Base-by-base conservation (phyloP, 1,140 invertebrate genomes). In the Trissolcus basalis region DNA sequence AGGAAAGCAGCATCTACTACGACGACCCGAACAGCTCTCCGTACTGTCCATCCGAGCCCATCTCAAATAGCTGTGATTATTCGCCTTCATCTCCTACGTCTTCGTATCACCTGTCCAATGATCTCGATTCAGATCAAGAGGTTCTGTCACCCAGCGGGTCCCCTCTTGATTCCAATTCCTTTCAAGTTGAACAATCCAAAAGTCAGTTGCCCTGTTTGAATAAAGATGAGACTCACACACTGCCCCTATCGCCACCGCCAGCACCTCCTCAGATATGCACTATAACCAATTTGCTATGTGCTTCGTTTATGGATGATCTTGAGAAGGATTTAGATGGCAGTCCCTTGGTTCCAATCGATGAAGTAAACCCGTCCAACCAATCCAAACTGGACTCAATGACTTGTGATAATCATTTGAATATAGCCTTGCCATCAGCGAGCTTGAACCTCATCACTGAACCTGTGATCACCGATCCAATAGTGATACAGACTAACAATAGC, bases 291-390 rank as follows among this genome's bases (percentile, higher is more conserved):
- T 61, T 78, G 0, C 49, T 78, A 0, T 63, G 63, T 13, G 49
- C 60, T 0, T 59, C 75, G 0, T 64, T 72, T n/a, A 19, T 79
- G 8, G 67, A 81, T 15, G 80, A 84, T 59, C 48, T 60, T 8
- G 81, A 86, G 15, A 83, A 60, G 0, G 81, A 85, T 58, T 49
- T 80, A 5, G 74, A 83, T 50, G 78, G 79, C 6, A 81, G 81
- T 75, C 82, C 81, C 6, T 14, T 80, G 11, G 78, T 81, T 0
- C 8, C 61, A 0, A 79, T 70, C n/a, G 79, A 81, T 0, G 51
- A 77, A 7, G 80, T 41, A 14, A 32, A 36, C 15, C 1, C 36
- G n/a, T 39, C 36, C n/a, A 3, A n/a, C 1, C n/a, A 39, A 9
- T 39, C 36, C 1, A n/a, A 9, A 4, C n/a, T 39, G 9, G n/a